Conservation (phyloP, 2,113 vertebrate genomes). For the Laterallus jamaicensis region DNA sequence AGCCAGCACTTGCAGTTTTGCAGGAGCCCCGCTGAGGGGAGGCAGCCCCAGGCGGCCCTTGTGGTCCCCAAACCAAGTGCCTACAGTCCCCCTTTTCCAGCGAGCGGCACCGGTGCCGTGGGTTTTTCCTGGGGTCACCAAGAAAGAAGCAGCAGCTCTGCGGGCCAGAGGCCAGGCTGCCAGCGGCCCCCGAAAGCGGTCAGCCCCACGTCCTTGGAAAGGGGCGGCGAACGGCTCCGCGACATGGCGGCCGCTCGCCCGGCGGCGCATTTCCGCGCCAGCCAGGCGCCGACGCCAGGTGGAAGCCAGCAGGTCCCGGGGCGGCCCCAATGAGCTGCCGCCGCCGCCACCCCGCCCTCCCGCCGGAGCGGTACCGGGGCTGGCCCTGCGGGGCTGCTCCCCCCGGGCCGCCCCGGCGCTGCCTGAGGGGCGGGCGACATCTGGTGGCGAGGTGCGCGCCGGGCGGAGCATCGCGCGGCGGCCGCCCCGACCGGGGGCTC, state of each 20-base stretch:
- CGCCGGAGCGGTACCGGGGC: neutral
- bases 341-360: too few species aligned
- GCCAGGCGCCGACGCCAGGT: neutral
- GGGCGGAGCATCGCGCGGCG: neutral
- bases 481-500: too few species aligned
- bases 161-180: neutral
- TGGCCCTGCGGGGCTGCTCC: neutral
- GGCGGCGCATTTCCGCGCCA: too few species aligned
- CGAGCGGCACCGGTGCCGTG: neutral
- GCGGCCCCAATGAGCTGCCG: neutral
- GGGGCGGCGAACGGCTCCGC: neutral
- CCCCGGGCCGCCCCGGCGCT: neutral
- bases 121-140: neutral
- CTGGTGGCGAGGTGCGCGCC: conserved; percentile 47
- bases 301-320: neutral
- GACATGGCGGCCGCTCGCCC: neutral
- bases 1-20: neutral
- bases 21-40: neutral
- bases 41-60: neutral
- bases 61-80: too few species aligned
- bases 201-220: too few species aligned
- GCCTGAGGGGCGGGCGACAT: conserved; percentile 67
- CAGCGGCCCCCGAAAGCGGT: neutral
- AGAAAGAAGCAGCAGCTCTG: too few species aligned
- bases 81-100: neutral